phyloP scores from a whole-genome alignment of 2,113 vertebrate genomes.

The Tinamus guttatus region DNA sequence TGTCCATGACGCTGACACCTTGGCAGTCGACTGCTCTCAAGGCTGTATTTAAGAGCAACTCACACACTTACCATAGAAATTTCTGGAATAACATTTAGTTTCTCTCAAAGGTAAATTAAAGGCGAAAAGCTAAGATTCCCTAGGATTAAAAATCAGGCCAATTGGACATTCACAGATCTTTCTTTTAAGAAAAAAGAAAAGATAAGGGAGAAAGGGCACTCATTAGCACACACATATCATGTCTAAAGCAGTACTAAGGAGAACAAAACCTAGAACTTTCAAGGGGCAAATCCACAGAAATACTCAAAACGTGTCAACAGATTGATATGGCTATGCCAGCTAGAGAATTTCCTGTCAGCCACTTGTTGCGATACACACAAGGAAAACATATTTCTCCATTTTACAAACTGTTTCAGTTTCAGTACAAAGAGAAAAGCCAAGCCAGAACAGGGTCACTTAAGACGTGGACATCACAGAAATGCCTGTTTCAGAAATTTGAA shows the following conservation, averaged over 20 bases:
- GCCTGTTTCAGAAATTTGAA: background rate
- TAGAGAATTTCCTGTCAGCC: background rate
- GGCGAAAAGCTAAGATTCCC: background rate
- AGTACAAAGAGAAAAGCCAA: background rate
- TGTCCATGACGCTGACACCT: background rate
- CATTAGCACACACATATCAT: background rate
- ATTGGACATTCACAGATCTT: background rate
- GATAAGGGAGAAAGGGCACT: background rate
- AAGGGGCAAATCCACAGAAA: background rate
- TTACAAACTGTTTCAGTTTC: background rate
- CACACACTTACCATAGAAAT: background rate
- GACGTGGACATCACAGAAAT: background rate
- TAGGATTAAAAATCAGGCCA: background rate
- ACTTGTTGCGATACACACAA: background rate
- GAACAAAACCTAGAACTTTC: background rate
- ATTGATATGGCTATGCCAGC: background rate
- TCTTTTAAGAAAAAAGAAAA: no score
- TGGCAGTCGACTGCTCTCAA: background rate
- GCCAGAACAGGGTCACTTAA: background rate
- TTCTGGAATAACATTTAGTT: background rate
- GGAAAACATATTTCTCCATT: background rate
- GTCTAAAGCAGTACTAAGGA: background rate
- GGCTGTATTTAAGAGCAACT: background rate
- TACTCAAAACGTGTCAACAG: background rate
- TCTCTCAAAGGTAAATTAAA: background rate